Evolutionary conservation across 2,888 invertebrate species (phyloP).

Genomic region (Cenopis cana): DNA sequence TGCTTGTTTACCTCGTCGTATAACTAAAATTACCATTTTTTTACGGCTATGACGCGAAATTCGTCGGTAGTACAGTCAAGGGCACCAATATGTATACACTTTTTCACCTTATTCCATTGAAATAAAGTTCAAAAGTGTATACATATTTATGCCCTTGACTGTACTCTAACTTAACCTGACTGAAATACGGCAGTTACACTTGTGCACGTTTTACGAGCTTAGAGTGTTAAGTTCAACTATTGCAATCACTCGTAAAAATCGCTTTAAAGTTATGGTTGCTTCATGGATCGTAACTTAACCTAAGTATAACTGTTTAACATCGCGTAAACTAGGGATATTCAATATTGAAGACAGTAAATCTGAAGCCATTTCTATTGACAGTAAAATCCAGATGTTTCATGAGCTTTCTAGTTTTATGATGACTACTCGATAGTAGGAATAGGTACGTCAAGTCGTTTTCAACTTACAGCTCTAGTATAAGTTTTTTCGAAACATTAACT

Average conservation of each 20-base stretch:
- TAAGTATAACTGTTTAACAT: not conserved
- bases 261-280: not conserved
- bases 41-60: no score
- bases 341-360: slow-evolving; percentile 6
- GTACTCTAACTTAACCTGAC: no score
- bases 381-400: slow-evolving; percentile 12
- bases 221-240: not conserved
- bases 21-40: no score
- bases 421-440: not conserved
- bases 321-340: slow-evolving; percentile 10
- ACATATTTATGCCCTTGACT: no score
- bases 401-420: not conserved
- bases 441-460: no score
- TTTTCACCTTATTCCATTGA: no score
- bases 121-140: no score
- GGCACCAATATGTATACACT: no score
- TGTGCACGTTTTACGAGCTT: not conserved
- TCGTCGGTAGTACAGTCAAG: no score
- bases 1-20: no score
- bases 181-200: not conserved
- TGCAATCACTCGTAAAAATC: slow-evolving; percentile 2
- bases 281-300: slow-evolving; percentile 9
- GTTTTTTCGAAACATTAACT: no score
- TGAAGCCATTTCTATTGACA: slow-evolving; percentile 8
- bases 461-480: no score